phyloP scores from a whole-genome alignment of 2,797 vertebrate species.

The Aplochiton taeniatus region DNA sequence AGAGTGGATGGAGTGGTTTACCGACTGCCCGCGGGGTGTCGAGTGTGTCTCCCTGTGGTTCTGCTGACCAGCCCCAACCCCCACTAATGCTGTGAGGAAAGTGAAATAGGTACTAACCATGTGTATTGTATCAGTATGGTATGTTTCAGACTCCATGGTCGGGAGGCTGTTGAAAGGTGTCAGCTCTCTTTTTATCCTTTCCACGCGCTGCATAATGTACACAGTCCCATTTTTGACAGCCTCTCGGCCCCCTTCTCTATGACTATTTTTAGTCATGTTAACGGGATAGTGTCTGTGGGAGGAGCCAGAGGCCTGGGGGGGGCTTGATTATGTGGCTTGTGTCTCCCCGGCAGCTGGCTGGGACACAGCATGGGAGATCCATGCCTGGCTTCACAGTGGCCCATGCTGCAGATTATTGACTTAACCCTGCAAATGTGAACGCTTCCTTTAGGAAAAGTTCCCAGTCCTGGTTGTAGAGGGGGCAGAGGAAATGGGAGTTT shows the following conservation, averaged over 20 bases:
- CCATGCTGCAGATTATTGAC: constrained; percentile 10
- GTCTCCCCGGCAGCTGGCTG: neutral
- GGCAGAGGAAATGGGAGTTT: neutral
- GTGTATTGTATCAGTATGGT: too few relatives aligned
- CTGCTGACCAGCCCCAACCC: too few relatives aligned
- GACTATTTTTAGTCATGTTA: constrained; percentile 49
- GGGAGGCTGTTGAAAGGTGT: constrained; percentile 24
- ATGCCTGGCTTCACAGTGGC: neutral
- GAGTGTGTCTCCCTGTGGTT: too few relatives aligned
- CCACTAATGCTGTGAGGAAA: too few relatives aligned
- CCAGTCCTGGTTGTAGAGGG: neutral
- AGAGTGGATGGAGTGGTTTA: too few relatives aligned
- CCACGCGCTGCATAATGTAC: constrained; percentile 36
- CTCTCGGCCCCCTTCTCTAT: constrained; percentile 15
- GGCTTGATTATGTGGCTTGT: constrained; percentile 17
- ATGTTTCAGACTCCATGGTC: constrained; percentile 12
- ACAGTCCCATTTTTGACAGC: constrained; percentile 15
- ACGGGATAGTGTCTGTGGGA: constrained; percentile 24
- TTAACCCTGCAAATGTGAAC: constrained; percentile 26
- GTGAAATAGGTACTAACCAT: too few relatives aligned
- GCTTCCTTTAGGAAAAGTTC: neutral
- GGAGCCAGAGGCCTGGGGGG: constrained; percentile 3
- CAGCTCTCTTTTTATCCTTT: constrained; percentile 29
- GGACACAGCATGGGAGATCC: neutral
- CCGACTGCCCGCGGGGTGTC: too few relatives aligned